Evolutionary conservation across 2,797 vertebrate genomes (phyloP).

Genomic region (Oreortyx pictus): DNA sequence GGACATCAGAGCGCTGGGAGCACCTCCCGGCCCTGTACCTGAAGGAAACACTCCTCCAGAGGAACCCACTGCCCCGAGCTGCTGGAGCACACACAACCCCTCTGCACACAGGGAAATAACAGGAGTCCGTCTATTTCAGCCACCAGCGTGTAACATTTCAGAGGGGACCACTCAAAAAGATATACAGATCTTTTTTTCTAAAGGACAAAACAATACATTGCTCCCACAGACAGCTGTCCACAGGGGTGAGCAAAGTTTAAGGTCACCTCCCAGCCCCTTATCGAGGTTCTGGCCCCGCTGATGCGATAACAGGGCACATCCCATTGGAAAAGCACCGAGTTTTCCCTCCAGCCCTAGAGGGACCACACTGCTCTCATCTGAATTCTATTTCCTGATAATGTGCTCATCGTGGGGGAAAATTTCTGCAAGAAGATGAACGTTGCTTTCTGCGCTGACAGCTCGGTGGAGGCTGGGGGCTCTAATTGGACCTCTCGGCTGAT

Average conservation of each 20-base stretch:
- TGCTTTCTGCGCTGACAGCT: slow-evolving; percentile 55
- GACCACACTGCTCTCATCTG: slow-evolving; percentile 19
- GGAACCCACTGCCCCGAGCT: neutral
- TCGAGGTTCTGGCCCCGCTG: neutral
- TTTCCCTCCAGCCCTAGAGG: neutral
- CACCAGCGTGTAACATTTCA: neutral
- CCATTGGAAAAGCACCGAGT: slow-evolving; percentile 1
- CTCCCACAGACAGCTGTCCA: neutral
- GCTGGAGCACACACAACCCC: rapidly evolving
- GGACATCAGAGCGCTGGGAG: neutral
- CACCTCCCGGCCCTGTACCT: neutral
- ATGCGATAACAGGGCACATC: slow-evolving; percentile 5
- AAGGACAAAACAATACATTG: neutral
- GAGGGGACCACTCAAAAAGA: neutral
- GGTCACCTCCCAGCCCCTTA: slow-evolving; percentile 8
- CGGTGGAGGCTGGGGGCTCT: slow-evolving; percentile 19
- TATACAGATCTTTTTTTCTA: too few species aligned
- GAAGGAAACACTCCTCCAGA: neutral
- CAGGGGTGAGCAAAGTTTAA: neutral
- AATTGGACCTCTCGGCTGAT: slow-evolving; percentile 53
- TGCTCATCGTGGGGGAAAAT: slow-evolving; percentile 61
- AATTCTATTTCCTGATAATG: slow-evolving; percentile 58
- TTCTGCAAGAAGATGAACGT: slow-evolving; percentile 58
- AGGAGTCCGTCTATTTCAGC: neutral
- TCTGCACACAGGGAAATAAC: neutral